Conservation (phyloP, 2,797 vertebrate genomes). For the Sciaenops ocellatus region DNA sequence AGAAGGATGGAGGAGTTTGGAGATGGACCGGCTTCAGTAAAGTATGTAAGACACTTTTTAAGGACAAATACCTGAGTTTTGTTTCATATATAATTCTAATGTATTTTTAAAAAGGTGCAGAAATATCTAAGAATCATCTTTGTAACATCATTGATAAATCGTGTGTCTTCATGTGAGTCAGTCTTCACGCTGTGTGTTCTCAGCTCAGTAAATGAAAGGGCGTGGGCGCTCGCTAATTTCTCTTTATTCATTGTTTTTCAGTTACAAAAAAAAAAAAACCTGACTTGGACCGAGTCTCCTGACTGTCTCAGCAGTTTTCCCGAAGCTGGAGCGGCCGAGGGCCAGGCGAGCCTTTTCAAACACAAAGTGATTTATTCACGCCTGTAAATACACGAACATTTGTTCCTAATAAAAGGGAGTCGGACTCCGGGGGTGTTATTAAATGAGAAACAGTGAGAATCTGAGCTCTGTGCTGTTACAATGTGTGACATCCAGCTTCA, state of each 20-base stretch:
- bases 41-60: too few relatives aligned
- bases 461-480: not conserved
- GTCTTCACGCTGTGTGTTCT: not conserved
- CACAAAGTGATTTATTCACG: slow-evolving; percentile 33
- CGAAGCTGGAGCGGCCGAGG: not conserved
- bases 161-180: not conserved
- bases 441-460: slow-evolving; percentile 12
- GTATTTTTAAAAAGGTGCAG: too few relatives aligned
- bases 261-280: not conserved
- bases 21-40: too few relatives aligned
- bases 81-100: too few relatives aligned
- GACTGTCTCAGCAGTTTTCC: slow-evolving; percentile 23
- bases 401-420: slow-evolving; percentile 43
- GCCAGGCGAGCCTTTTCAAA: slow-evolving; percentile 21
- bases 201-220: slow-evolving; percentile 10
- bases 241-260: slow-evolving; percentile 31
- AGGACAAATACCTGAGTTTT: too few relatives aligned
- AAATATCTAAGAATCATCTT: too few relatives aligned
- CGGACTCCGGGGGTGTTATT: not conserved
- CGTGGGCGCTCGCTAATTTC: not conserved
- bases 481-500: slow-evolving; percentile 20
- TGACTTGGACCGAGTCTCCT: slow-evolving; percentile 13
- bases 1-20: too few relatives aligned
- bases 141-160: too few relatives aligned
- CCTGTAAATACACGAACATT: slow-evolving; percentile 36